phyloP scores from a whole-genome alignment of 1,140 invertebrate genomes.

The Holotrichia oblita region DNA sequence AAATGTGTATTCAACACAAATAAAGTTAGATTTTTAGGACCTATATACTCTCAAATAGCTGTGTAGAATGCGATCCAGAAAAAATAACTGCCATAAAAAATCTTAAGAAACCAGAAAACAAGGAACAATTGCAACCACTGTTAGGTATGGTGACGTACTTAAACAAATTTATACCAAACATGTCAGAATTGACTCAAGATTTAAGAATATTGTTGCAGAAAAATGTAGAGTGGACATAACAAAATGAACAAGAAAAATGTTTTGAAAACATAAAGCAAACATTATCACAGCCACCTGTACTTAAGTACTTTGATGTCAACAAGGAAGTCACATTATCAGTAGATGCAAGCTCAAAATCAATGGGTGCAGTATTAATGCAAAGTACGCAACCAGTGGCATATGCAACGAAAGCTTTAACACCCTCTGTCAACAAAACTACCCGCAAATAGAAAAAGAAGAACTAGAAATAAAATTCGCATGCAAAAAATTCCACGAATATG shows the following conservation, averaged over 20 bases:
- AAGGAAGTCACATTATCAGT: background rate
- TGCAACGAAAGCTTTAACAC: no score
- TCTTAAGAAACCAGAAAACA: no score
- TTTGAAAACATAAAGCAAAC: no score
- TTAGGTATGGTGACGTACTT: slow-evolving; percentile 59
- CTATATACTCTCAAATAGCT: no score
- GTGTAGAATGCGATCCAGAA: no score
- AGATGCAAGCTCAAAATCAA: slow-evolving; percentile 2
- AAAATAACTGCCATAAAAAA: no score
- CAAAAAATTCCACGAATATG: slow-evolving; percentile 24
- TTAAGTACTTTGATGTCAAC: slow-evolving; percentile 33
- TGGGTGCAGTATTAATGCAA: background rate
- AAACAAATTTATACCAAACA: slow-evolving; percentile 53
- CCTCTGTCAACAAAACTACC: no score
- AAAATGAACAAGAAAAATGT: no score
- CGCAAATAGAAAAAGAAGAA: background rate
- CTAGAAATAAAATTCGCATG: background rate
- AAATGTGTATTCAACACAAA: no score
- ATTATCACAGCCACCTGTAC: no score
- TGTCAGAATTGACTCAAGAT: slow-evolving; percentile 45
- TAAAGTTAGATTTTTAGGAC: no score
- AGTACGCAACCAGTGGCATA: background rate
- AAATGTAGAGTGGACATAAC: slow-evolving; percentile 45
- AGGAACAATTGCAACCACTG: no score
- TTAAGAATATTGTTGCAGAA: slow-evolving; percentile 53